phyloP scores from a whole-genome alignment of 2,888 invertebrate species.

The Hymenopus coronatus region DNA sequence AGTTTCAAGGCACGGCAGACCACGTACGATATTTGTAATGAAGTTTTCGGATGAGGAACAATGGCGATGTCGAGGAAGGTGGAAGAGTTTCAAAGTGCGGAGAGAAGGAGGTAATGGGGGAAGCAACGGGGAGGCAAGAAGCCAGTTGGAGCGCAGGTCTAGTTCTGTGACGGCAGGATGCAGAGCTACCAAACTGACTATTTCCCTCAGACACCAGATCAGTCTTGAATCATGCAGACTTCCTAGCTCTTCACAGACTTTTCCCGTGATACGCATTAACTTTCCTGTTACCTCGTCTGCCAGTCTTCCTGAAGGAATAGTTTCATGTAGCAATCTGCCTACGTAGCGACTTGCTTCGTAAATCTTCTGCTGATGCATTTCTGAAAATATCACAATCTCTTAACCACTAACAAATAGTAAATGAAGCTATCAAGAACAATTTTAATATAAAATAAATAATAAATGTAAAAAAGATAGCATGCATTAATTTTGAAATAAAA shows the following conservation, averaged over 20 bases:
- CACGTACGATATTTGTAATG: background rate
- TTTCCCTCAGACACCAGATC: background rate
- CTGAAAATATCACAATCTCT: background rate
- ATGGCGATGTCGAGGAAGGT: background rate
- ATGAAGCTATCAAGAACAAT: no score
- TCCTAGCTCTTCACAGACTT: background rate
- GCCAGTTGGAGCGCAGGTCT: background rate
- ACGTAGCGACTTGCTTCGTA: background rate
- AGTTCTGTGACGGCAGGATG: background rate
- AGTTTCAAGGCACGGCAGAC: background rate
- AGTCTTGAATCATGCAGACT: background rate
- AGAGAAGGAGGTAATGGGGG: background rate
- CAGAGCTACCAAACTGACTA: background rate
- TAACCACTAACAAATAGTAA: no score
- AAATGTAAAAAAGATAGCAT: no score
- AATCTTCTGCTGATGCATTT: background rate
- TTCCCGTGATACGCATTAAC: background rate
- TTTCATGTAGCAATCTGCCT: background rate
- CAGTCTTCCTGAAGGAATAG: background rate
- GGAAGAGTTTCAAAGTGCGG: background rate
- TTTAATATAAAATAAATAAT: no score
- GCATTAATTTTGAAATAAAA: no score
- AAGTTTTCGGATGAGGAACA: background rate
- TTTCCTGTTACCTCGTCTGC: background rate
- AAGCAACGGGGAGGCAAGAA: background rate